Percentiles rank a stretch among this genome's conserved stretches.
Evolutionary conservation across 2,113 vertebrate genomes (phyloP).

Genomic region (Phaethornis superciliosus): DNA sequence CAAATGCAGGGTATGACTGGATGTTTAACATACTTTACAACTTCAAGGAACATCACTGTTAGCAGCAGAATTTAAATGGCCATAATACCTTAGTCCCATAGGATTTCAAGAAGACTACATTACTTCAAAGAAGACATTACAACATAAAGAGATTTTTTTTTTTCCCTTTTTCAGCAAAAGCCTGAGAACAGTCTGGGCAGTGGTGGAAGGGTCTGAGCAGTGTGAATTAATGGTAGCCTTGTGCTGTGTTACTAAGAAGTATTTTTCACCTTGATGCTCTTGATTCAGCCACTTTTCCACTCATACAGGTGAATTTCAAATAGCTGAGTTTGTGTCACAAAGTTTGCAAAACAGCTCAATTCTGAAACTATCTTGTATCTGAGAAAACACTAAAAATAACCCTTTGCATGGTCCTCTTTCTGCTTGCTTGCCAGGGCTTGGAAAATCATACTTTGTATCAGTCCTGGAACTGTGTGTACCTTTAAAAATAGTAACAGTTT

Average conservation of each 20-base stretch:
- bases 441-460: background rate
- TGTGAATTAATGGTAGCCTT: background rate
- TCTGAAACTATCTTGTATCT: background rate
- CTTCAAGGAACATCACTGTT: background rate
- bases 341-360: background rate
- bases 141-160: background rate
- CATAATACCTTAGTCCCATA: background rate
- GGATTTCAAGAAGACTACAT: background rate
- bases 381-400: background rate
- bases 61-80: background rate
- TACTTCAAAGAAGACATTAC: background rate
- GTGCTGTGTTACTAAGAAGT: background rate
- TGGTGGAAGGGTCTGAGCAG: background rate
- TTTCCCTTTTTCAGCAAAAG: background rate
- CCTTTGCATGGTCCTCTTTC: background rate
- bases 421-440: background rate
- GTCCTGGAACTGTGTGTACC: background rate
- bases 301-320: background rate
- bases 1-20: background rate
- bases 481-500: conserved; percentile 33
- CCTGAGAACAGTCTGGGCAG: background rate
- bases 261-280: background rate
- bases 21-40: background rate
- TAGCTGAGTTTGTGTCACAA: background rate
- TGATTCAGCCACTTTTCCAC: background rate